Evolutionary conservation across 2,113 vertebrate species (phyloP).

Genomic region (Spea multiplicata): DNA sequence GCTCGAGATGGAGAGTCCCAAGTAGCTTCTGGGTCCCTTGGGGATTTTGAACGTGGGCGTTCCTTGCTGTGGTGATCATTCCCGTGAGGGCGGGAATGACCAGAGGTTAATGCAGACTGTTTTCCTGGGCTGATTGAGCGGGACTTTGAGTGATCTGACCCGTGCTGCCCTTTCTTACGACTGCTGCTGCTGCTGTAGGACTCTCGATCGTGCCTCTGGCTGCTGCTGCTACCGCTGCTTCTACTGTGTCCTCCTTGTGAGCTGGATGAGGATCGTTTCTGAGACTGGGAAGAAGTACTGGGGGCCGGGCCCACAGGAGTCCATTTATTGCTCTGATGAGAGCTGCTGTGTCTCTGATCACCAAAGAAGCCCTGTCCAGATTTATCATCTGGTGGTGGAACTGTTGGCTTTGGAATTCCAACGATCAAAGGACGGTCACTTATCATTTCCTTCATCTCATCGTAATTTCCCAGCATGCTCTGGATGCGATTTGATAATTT

Average conservation of each 20-base stretch:
- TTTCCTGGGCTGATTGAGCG: constrained; percentile 83
- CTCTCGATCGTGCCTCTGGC: constrained; percentile 85
- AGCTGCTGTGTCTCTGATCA: constrained; percentile 80
- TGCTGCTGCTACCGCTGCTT: constrained; percentile 60
- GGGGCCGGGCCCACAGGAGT: constrained; percentile 89
- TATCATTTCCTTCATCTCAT: constrained; percentile 96
- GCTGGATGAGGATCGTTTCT: constrained; percentile 79
- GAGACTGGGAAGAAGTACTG: constrained; percentile 78
- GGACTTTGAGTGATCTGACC: constrained; percentile 87
- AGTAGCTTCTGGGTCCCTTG: constrained; percentile 86
- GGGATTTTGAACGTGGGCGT: constrained; percentile 91
- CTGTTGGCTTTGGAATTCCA: constrained; percentile 77
- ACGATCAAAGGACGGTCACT: constrained; percentile 83
- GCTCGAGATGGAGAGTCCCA: constrained; percentile 95
- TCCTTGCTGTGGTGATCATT: constrained; percentile 88
- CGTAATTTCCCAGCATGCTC: constrained; percentile 98
- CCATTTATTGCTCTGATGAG: constrained; percentile 92
- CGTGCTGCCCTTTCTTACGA: constrained; percentile 91
- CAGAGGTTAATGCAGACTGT: constrained; percentile 71
- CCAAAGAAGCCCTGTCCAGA: constrained; percentile 75
- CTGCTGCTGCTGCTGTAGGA: constrained; percentile 64
- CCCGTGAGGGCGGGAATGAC: constrained; percentile 81
- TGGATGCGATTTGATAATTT: constrained; percentile 97
- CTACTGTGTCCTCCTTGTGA: constrained; percentile 74
- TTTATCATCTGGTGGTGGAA: constrained; percentile 87